Evolutionary conservation across 1,140 invertebrate genomes (phyloP).

Genomic region (Apis cerana): DNA sequence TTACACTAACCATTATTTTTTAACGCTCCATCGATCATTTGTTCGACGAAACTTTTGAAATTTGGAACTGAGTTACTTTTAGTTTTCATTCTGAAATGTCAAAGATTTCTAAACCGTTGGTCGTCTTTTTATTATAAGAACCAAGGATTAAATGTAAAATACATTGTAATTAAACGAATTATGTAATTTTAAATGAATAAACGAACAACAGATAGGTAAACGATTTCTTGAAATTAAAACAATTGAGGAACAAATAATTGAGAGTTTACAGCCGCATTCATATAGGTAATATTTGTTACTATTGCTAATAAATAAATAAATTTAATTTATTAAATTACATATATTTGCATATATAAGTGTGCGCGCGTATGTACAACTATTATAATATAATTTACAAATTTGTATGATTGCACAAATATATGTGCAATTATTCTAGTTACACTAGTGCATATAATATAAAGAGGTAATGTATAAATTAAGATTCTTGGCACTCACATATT

Average conservation of each 20-base stretch:
- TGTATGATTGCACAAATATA: background rate
- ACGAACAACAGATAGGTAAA: background rate
- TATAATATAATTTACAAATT: constrained; percentile 18
- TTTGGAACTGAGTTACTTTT: constrained; percentile 59
- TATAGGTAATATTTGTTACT: background rate
- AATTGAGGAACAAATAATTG: background rate
- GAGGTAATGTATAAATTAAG: background rate
- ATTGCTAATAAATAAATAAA: too few relatives aligned
- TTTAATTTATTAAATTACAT: background rate
- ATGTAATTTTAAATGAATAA: background rate
- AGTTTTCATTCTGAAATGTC: constrained; percentile 11
- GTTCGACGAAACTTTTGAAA: constrained; percentile 51
- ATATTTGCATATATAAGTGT: background rate
- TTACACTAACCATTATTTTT: constrained; percentile 46
- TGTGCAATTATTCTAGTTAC: background rate
- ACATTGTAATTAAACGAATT: background rate
- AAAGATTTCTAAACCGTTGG: background rate
- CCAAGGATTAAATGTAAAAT: background rate
- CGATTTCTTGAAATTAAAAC: background rate
- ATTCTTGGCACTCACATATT: constrained; percentile 14
- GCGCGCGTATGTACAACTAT: background rate
- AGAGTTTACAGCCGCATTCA: background rate
- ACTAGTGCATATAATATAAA: background rate
- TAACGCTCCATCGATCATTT: constrained; percentile 46
- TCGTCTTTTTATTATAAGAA: background rate